These are phyloP conservation scores for Hoplodrina ambigua DNA, from an alignment of 2,888 invertebrate genomes.

Conservation along the genomic window DNA sequence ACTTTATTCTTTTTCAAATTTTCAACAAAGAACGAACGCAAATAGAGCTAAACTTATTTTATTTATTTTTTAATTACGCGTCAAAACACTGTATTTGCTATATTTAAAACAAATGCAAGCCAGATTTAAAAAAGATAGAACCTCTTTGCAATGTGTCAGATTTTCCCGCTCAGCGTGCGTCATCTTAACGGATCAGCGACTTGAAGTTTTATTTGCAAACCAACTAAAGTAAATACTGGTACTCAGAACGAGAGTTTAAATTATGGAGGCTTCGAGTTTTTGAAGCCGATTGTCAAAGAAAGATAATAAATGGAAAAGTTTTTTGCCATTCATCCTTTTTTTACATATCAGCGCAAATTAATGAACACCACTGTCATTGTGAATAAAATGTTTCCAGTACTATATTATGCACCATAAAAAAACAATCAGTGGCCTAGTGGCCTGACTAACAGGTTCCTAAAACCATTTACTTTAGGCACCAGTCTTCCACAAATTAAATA, in stretches of 20 bases:
- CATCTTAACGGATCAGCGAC: constrained; percentile 55
- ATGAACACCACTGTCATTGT: no score
- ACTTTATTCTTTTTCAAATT: neutral
- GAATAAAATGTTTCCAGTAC: no score
- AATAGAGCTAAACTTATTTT: no score
- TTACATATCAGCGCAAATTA: no score
- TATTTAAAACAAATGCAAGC: constrained; percentile 36
- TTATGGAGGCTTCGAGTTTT: constrained; percentile 42
- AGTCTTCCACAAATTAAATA: no score
- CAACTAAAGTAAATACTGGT: constrained; percentile 37
- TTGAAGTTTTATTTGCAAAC: constrained; percentile 47
- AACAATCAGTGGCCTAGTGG: no score
- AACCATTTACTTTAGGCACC: no score
- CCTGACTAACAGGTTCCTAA: no score
- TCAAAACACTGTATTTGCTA: neutral
- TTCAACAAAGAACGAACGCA: no score
- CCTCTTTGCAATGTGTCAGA: constrained; percentile 50
- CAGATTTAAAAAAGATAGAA: constrained; percentile 29
- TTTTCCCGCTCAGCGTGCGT: constrained; percentile 47
- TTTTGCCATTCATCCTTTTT: neutral
- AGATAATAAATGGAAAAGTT: neutral
- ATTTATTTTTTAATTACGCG: no score
- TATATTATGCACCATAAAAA: no score
- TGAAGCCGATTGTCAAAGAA: constrained; percentile 5
- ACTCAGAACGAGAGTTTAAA: constrained; percentile 46